Percentiles rank a stretch among this genome's conserved stretches.
Evolutionary conservation across 2,888 invertebrate genomes (phyloP).

Genomic region (Caenorhabditis imperialis): DNA sequence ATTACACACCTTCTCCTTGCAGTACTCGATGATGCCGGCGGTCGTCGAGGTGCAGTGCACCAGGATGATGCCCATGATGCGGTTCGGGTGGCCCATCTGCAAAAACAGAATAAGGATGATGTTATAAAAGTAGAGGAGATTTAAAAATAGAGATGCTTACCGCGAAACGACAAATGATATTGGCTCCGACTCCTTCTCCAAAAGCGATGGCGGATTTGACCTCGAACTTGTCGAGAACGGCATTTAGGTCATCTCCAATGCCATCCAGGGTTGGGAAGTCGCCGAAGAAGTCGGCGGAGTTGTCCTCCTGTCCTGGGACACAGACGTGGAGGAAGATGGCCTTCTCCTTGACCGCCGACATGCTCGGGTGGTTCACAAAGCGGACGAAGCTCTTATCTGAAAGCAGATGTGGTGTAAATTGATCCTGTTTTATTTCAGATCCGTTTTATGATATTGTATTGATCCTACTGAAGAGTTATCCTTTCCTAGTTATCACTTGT

Average conservation of each 20-base stretch:
- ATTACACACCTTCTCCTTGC: slow-evolving; percentile 85
- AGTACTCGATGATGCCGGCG: slow-evolving; percentile 88
- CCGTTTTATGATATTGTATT: too few species aligned
- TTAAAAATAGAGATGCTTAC: slow-evolving; percentile 74
- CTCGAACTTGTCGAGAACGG: slow-evolving; percentile 87
- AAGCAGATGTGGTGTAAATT: too few species aligned
- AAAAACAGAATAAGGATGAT: too few species aligned
- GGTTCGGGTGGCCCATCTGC: slow-evolving; percentile 85
- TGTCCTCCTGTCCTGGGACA: slow-evolving; percentile 89
- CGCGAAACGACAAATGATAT: slow-evolving; percentile 88
- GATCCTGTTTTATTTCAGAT: too few species aligned
- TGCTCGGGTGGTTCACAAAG: slow-evolving; percentile 87
- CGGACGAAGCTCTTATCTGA: slow-evolving; percentile 88
- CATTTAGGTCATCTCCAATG: slow-evolving; percentile 87
- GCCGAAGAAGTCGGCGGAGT: slow-evolving; percentile 81
- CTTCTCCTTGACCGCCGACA: slow-evolving; percentile 88
- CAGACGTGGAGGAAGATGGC: slow-evolving; percentile 88
- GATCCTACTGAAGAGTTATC: too few species aligned
- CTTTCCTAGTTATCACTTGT: too few species aligned
- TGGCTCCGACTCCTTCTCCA: slow-evolving; percentile 91
- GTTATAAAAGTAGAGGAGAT: too few species aligned
- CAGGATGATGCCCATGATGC: slow-evolving; percentile 87
- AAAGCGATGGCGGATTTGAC: slow-evolving; percentile 87
- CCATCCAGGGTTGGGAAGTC: slow-evolving; percentile 87
- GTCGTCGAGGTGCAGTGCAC: slow-evolving; percentile 91